phyloP scores from a whole-genome alignment of 2,888 invertebrate genomes.

The Conus canariensis region DNA sequence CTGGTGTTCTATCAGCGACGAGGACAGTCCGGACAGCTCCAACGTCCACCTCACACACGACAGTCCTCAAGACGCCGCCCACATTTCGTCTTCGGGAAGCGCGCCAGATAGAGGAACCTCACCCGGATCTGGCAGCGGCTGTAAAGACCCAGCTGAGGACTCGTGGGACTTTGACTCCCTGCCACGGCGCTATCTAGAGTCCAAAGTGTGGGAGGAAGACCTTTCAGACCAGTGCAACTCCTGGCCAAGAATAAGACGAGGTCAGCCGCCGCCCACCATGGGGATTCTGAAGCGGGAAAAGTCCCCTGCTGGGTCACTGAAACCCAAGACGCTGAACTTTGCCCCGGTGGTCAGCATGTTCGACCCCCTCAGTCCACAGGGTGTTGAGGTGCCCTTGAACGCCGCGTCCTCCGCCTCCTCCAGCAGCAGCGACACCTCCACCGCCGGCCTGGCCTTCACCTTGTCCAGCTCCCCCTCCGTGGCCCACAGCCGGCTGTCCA shows the following conservation, averaged over 20 bases:
- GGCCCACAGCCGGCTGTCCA: background rate
- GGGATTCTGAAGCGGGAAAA: conserved; percentile 71
- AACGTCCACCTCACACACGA: background rate
- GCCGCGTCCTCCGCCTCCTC: conserved; percentile 58
- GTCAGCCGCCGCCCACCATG: conserved; percentile 49
- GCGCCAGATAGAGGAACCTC: conserved; percentile 31
- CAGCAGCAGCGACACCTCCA: conserved; percentile 44
- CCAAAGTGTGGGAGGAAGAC: conserved; percentile 46
- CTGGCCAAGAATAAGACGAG: conserved; percentile 67
- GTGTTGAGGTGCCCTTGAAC: conserved; percentile 63
- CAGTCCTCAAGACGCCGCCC: conserved; percentile 8
- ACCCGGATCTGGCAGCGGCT: conserved; percentile 2
- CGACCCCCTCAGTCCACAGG: conserved; percentile 59
- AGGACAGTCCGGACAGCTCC: conserved; percentile 46
- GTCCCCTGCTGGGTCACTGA: conserved; percentile 43
- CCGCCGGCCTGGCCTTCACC: conserved; percentile 52
- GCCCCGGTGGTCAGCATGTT: conserved; percentile 70
- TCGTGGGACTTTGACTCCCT: conserved; percentile 51
- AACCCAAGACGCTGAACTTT: conserved; percentile 69
- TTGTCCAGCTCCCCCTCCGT: background rate
- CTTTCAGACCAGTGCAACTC: conserved; percentile 58
- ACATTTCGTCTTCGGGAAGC: conserved; percentile 38
- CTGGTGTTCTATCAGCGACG: conserved; percentile 65
- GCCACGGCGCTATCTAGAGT: conserved; percentile 44
- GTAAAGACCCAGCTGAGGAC: background rate